Percentiles rank a stretch among this genome's conserved stretches.
These are phyloP conservation scores for Netelia fuscicornis DNA, from an alignment of 2,888 invertebrate species.

Conservation along the genomic window DNA sequence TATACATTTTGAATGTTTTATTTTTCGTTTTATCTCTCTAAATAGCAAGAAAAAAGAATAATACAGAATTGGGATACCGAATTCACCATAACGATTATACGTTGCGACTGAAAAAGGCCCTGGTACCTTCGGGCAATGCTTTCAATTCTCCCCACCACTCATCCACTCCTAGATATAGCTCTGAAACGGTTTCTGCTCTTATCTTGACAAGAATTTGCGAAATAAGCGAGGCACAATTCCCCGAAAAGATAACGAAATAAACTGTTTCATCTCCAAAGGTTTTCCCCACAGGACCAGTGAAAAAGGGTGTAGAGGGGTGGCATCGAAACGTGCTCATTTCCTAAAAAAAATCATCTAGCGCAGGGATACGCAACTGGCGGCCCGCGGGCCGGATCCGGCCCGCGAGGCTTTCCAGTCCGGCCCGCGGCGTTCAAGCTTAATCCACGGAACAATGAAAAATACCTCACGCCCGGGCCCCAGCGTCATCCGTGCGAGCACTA, in stretches of 20 bases:
- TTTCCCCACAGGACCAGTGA: slow-evolving; percentile 10
- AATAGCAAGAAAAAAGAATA: neutral
- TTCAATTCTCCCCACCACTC: slow-evolving; percentile 31
- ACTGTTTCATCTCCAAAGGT: slow-evolving; percentile 43
- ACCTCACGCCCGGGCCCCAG: too few relatives aligned
- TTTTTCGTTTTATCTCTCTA: neutral
- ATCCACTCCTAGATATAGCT: slow-evolving; percentile 22
- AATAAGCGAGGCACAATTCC: slow-evolving; percentile 45
- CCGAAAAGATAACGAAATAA: slow-evolving; percentile 64
- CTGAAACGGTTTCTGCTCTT: slow-evolving; percentile 35
- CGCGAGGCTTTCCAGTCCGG: too few relatives aligned
- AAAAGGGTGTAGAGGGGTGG: slow-evolving; percentile 11
- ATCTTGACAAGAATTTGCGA: slow-evolving; percentile 61
- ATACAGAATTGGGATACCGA: neutral
- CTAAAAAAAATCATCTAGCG: slow-evolving; percentile 9
- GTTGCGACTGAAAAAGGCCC: slow-evolving; percentile 19
- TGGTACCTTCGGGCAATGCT: slow-evolving; percentile 43
- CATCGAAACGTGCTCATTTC: slow-evolving; percentile 52
- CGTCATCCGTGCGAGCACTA: too few relatives aligned
- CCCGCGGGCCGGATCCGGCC: too few relatives aligned
- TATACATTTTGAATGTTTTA: neutral
- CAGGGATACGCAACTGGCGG: too few relatives aligned
- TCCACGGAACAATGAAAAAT: too few relatives aligned
- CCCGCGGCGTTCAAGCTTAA: too few relatives aligned
- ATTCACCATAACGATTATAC: slow-evolving; percentile 11